These are phyloP conservation scores for Lophochroa leadbeateri DNA, from an alignment of 2,113 vertebrate species.

Conservation along the genomic window DNA sequence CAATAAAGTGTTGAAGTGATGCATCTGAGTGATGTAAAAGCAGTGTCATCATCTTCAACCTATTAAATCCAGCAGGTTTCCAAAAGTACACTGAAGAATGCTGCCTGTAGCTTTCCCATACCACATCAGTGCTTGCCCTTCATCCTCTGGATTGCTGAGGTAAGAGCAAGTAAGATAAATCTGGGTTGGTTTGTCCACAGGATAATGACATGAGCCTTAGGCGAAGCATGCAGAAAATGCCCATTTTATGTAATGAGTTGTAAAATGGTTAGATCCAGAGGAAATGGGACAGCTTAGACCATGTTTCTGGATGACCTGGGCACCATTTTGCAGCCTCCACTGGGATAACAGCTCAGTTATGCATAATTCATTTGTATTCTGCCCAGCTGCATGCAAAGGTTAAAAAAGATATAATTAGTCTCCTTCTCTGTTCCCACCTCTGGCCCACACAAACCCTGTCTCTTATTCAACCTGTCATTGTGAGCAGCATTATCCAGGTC, in stretches of 20 bases:
- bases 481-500: constrained; percentile 41
- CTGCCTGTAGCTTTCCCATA: background rate
- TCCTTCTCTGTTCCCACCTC: constrained; percentile 31
- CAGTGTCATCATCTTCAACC: background rate
- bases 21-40: background rate
- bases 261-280: background rate
- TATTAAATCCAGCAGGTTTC: background rate
- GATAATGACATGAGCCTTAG: background rate
- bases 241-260: background rate
- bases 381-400: constrained; percentile 49
- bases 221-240: background rate
- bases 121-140: background rate
- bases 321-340: background rate
- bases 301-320: background rate
- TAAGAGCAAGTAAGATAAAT: background rate
- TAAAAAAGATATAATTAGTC: constrained; percentile 59
- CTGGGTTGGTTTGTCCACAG: background rate
- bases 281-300: background rate
- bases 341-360: background rate
- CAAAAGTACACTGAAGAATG: background rate
- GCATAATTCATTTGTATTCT: constrained; percentile 36
- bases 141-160: background rate
- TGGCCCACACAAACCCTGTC: constrained; percentile 55
- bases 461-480: constrained; percentile 62
- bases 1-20: background rate